Evolutionary conservation across 2,113 vertebrate genomes (phyloP), one percentile per base, ranked within the genome.

Genomic region (Chionomys nivalis): DNA sequence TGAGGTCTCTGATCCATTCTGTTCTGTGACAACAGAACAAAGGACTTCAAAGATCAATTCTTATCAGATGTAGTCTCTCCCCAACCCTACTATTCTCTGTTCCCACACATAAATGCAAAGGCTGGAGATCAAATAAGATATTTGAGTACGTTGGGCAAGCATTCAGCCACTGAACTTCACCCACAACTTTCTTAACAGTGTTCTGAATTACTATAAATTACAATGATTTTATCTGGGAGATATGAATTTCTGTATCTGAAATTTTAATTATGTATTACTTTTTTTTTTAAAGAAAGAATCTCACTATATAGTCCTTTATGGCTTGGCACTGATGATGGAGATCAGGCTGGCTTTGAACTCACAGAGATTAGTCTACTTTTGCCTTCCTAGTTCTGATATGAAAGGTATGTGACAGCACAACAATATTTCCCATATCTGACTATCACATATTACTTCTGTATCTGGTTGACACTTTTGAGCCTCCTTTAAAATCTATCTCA

Each of bases 401-500:
- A 72, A 72, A 72, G 8, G 70, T 19, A 5, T 72, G 16, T 72
- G 36, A 33, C 65, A 31, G 65, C 65, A 68, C 28, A 68, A 68
- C 28, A 66, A 11, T 68, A 68, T 72, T n/a, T n/a, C 68, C 16
- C 68, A 72, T 9, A 72, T 72, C 68, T 72, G 68, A 4, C 33
- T n/a, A 63, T 31, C 17, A 94, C 33, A 7, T 42, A 26, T 49
- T 68, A 66, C 23, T 81, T 91, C 73, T 93, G 2, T 73, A 90
- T 87, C 8, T 63, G 79, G 73, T 36, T 55, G 33, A 79, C 90
- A 13, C 5, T 36, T 36, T 61, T 68, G 47, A 58, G 24, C n/a
- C 52, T 87, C 42, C 76, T 88, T 94, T 75, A 87, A 93, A 91
- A 87, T 75, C 52, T 12, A 91, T 52, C 28, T 90, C 42, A 52